Evolutionary conservation across 2,797 vertebrate species (phyloP).

Genomic region (Tangara arthus): DNA sequence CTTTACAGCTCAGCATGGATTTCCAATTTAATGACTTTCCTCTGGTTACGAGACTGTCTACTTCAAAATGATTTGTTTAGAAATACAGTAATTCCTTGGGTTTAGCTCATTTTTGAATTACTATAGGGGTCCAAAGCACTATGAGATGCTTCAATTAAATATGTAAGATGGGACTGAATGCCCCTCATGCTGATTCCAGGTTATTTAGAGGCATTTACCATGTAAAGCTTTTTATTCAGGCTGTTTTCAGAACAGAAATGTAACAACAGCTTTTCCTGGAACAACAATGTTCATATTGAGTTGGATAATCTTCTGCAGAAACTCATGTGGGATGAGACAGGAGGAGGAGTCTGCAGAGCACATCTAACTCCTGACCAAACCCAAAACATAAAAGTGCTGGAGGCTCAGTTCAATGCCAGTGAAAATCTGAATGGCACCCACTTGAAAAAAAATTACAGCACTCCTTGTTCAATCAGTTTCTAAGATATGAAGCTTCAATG

Average conservation of each 20-base stretch:
- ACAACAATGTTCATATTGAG: neutral
- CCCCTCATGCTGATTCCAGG: neutral
- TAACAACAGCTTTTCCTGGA: neutral
- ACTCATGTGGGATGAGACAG: neutral
- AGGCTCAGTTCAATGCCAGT: neutral
- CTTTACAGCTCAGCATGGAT: conserved; percentile 33
- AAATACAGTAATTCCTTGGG: neutral
- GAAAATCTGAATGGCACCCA: neutral
- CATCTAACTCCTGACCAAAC: neutral
- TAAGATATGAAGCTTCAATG: neutral
- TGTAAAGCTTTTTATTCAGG: neutral
- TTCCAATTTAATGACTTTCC: conserved; percentile 30
- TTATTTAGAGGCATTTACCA: neutral
- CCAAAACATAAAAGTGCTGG: neutral
- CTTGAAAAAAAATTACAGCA: neutral
- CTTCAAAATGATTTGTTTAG: conserved; percentile 8
- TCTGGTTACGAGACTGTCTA: neutral
- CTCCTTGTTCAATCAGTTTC: neutral
- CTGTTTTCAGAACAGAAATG: neutral
- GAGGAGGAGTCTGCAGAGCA: neutral
- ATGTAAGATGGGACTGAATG: neutral
- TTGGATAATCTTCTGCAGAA: neutral
- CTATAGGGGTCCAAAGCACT: neutral
- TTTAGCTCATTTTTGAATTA: neutral
- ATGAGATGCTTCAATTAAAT: neutral